Base-by-base conservation (phyloP, 2,797 vertebrate genomes). In the Kryptopterus vitreolus region DNA sequence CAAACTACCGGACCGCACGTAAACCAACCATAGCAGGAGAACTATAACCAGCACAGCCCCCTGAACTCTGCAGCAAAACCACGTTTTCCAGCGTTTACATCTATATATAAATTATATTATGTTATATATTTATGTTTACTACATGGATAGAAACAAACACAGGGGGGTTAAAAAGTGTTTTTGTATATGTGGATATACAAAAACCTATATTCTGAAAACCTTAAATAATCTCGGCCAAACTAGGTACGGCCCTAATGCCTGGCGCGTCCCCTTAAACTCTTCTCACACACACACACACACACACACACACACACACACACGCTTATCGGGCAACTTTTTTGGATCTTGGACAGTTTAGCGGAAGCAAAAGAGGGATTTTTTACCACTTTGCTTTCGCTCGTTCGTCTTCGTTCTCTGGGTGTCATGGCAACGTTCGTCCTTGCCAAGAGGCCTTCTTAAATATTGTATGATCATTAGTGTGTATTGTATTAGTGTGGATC, bases 341-440 rank as follows among this genome's bases (percentile, higher is more conserved):
- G 69, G 78, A 85, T 63, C 80, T 48, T 35, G 66, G 59, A 63
- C 66, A 68, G 78, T 83, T 69, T 76, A 78, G 46, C 74, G 59
- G 76, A 58, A 78, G 50, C 52, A 63, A 77, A n/a, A 33, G 48
- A 33, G 26, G 69, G 18, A n/a, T 82, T 83, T 78, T 46, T 79
- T 78, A 62, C 74, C 80, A n/a, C 77, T 70, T 68, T 57, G 57
- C 55, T 58, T 77, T 77, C 18, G 38, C 10, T 62, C 55, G 58
- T 75, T 50, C 33, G 31, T 80, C 80, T 78, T 84, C 1, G 43
- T 59, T 50, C 65, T 46, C 50, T 13, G 59, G 77, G 74, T 84
- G 82, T 80, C 80, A 86, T 86, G 77, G 85, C 70, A 84, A 84
- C 85, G 33, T 66, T 75, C 61, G 85, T 83, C 80, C 82, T 84